These are phyloP conservation scores for Dipus sagitta DNA, from an alignment of 2,797 vertebrate species.

Conservation along the genomic window DNA sequence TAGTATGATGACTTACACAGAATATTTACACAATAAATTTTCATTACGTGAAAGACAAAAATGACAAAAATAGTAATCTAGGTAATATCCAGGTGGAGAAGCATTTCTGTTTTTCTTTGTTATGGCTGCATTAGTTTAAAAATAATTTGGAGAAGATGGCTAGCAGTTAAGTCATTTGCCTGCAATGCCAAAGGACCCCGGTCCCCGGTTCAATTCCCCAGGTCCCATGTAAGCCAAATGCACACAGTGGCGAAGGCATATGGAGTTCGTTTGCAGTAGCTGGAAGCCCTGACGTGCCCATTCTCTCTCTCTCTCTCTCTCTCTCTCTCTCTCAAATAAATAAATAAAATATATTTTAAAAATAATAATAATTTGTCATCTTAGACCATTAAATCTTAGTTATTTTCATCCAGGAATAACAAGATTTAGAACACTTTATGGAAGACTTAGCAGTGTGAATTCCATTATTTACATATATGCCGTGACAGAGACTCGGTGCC, in stretches of 20 bases:
- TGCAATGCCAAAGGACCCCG: too few species aligned
- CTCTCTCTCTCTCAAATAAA: too few species aligned
- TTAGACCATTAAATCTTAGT: conserved; percentile 7
- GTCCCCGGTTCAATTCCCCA: too few species aligned
- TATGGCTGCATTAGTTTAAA: not conserved
- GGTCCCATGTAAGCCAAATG: too few species aligned
- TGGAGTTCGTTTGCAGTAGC: too few species aligned
- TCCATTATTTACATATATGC: conserved; percentile 32
- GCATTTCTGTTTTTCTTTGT: conserved; percentile 38
- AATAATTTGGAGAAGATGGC: not conserved
- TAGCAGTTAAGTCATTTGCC: too few species aligned
- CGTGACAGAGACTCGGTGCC: not conserved
- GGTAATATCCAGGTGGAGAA: not conserved
- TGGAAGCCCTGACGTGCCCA: too few species aligned
- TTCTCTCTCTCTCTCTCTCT: too few species aligned
- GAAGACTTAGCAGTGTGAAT: conserved; percentile 14
- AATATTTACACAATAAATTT: conserved; percentile 3
- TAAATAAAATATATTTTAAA: too few species aligned
- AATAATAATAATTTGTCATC: conserved; percentile 20
- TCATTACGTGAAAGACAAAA: not conserved
- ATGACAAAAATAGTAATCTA: not conserved
- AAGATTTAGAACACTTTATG: conserved; percentile 31
- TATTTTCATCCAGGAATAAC: conserved; percentile 34
- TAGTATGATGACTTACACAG: not conserved
- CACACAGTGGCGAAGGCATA: too few species aligned